phyloP scores from a whole-genome alignment of 2,113 vertebrate genomes.

The Turnix velox region DNA sequence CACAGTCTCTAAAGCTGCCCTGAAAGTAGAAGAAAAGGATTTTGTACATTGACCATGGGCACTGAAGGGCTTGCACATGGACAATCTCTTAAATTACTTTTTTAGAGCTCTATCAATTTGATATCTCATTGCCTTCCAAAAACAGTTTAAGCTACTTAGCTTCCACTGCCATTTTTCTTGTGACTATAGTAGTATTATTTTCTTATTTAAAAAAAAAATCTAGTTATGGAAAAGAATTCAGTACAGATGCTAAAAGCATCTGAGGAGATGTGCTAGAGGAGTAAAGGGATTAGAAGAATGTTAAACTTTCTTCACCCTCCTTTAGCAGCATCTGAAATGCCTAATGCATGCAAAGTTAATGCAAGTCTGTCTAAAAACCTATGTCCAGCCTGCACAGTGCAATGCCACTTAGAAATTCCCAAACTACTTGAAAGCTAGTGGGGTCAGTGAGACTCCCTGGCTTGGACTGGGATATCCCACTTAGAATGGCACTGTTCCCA shows the following conservation, averaged over 20 bases:
- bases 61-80: neutral
- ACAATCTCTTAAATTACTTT: conserved; percentile 6
- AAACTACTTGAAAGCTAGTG: neutral
- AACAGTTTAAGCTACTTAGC: neutral
- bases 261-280: neutral
- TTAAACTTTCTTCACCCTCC: neutral
- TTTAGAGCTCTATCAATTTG: neutral
- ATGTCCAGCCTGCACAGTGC: neutral
- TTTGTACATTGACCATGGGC: neutral
- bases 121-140: neutral
- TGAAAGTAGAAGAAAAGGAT: neutral
- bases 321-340: neutral
- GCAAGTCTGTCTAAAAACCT: neutral
- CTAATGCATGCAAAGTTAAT: neutral
- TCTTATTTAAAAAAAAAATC: no score
- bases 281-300: neutral
- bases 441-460: accelerated
- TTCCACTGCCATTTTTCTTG: neutral
- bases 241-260: neutral
- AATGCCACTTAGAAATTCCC: neutral
- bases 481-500: neutral
- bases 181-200: neutral
- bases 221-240: neutral
- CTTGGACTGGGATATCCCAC: accelerated
- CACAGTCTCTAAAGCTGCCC: neutral